phyloP scores from a whole-genome alignment of 2,797 vertebrate genomes.

The Oceanodroma leucorhoa region DNA sequence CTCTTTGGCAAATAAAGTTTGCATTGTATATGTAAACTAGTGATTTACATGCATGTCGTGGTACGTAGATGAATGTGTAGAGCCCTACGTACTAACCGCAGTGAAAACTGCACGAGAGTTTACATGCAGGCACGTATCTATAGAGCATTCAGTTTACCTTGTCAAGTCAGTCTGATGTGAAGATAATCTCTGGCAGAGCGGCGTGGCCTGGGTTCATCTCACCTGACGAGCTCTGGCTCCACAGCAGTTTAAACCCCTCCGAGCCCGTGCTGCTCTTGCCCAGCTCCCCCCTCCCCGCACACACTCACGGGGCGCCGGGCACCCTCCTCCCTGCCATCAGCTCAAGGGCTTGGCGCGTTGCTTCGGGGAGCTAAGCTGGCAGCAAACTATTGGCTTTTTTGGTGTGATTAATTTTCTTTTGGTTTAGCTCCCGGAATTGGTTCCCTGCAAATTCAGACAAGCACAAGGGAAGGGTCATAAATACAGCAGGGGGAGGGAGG shows the following conservation, averaged over 20 bases:
- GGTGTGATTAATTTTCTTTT: neutral
- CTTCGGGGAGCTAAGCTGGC: neutral
- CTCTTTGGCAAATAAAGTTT: neutral
- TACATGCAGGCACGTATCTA: neutral
- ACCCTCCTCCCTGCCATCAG: neutral
- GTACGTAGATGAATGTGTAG: neutral
- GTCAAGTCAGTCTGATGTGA: neutral
- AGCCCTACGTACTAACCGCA: neutral
- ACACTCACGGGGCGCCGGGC: neutral
- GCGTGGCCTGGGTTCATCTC: neutral
- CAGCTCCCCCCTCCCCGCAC: fast-evolving
- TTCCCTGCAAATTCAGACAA: neutral
- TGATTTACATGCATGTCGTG: neutral
- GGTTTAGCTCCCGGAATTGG: neutral
- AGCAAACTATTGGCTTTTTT: neutral
- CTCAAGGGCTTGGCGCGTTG: neutral
- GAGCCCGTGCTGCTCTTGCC: neutral
- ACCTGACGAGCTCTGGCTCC: neutral
- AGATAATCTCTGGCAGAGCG: neutral
- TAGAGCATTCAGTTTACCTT: neutral
- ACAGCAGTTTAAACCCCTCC: neutral
- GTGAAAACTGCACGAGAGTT: fast-evolving
- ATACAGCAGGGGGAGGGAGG: fast-evolving
- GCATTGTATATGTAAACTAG: neutral
- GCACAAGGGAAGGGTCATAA: neutral